phyloP scores from a whole-genome alignment of 2,113 vertebrate genomes.

The Mesitornis unicolor region DNA sequence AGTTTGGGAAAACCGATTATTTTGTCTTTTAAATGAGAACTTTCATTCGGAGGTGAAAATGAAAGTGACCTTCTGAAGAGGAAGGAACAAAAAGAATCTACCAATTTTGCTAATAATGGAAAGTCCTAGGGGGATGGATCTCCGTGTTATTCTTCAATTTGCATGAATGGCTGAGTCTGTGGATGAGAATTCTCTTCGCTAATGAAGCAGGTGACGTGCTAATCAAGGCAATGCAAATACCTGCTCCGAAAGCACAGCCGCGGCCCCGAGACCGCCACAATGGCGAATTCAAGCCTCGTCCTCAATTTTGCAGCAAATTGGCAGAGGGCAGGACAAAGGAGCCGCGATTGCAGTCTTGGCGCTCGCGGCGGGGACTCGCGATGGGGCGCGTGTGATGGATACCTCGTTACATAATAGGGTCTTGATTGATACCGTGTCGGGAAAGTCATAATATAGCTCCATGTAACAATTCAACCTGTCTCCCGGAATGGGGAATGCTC shows the following conservation, averaged over 20 bases:
- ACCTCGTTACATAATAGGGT: constrained; percentile 39
- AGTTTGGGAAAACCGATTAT: neutral
- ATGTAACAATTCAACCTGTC: neutral
- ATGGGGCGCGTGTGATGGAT: neutral
- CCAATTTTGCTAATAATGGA: constrained; percentile 45
- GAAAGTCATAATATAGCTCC: constrained; percentile 22
- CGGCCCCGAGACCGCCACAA: neutral
- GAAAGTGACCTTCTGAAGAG: constrained; percentile 29
- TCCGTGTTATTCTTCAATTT: constrained; percentile 31
- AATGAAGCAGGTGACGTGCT: constrained; percentile 45
- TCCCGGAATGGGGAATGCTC: constrained; percentile 42
- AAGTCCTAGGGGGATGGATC: constrained; percentile 42
- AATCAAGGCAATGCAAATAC: constrained; percentile 48
- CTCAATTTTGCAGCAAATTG: constrained; percentile 35
- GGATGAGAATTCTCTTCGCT: constrained; percentile 23
- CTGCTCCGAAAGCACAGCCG: neutral
- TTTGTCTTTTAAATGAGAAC: neutral
- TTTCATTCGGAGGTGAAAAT: constrained; percentile 1
- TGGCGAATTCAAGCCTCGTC: neutral
- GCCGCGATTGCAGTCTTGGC: neutral
- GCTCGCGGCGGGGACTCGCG: neutral
- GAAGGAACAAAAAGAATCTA: constrained; percentile 18
- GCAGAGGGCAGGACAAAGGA: constrained; percentile 47
- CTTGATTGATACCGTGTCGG: constrained; percentile 36
- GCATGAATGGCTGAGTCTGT: constrained; percentile 10